Base-by-base conservation (phyloP, 2,113 vertebrate genomes). In the Salvelinus fontinalis region DNA sequence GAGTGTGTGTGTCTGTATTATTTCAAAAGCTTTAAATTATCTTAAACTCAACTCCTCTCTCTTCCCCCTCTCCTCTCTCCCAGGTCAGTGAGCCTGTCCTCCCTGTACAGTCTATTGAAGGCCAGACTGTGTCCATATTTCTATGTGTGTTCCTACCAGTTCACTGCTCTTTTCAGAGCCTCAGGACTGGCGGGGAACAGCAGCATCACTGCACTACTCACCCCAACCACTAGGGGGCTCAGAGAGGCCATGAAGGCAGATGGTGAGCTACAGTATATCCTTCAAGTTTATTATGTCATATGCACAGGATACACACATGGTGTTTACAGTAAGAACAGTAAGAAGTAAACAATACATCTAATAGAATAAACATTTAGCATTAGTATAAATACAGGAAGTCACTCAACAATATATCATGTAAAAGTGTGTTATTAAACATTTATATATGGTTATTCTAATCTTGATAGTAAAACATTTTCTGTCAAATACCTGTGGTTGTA, bases 21-120 rank as follows among this genome's bases (percentile, higher is more conserved):
- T 54, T 54, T 54, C 3, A 54, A 18, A 18, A 16, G 51, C 14
- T 54, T 18, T 13, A 54, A 54, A 18, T 54, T 2, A 11, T 54
- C 3, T 18, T 54, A 16, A 54, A 54, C 14, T 54, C 3, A 54
- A 51, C 27, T 74, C 0, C 11, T 64, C 22, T 54, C 6, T 12
- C 66, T 14, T 2, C 11, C 7, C 13, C 1, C 27, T 18, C 14
- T 2, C 27, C 18, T 9, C 65, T 7, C 65, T 48, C 0, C 83
- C 81, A 99, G 98, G 98, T 95, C 95, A 0, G 87, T 96, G 86
- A 98, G 97, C 86, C 93, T 99, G 85, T 96, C 96, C 0, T 99
- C 97, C 0, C 91, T 99, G 18, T 99, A 98, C 93, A 95, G 95
- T 68, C 91, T 98, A 20, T 84, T 99, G 67, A 95, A 94, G 90